These are phyloP conservation scores for Trematomus bernacchii DNA, from an alignment of 2,797 vertebrate species.

Conservation along the genomic window DNA sequence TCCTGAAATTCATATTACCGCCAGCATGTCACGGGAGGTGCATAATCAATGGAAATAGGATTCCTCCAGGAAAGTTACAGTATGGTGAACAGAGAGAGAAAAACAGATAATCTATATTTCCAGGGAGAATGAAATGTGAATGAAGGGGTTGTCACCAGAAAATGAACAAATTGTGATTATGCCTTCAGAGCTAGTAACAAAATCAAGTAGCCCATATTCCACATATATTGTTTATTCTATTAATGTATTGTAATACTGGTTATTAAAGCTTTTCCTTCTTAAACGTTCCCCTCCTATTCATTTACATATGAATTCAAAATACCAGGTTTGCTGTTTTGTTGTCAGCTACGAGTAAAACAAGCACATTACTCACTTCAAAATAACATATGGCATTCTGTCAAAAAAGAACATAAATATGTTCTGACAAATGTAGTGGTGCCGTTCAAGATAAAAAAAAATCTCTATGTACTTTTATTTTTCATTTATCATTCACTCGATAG, in stretches of 20 bases:
- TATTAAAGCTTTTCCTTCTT: slow-evolving; percentile 9
- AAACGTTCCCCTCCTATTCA: neutral
- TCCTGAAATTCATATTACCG: slow-evolving; percentile 55
- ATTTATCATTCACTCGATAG: neutral
- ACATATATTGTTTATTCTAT: too few species aligned
- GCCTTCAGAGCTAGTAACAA: neutral
- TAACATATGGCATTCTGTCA: neutral
- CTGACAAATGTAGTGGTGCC: slow-evolving; percentile 1
- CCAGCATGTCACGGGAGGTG: slow-evolving; percentile 24
- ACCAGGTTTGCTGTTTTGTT: neutral
- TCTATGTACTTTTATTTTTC: neutral
- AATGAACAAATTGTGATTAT: neutral
- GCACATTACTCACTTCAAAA: slow-evolving; percentile 19
- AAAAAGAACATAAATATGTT: slow-evolving; percentile 8
- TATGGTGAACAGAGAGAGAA: slow-evolving; percentile 19
- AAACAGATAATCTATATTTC: slow-evolving; percentile 48
- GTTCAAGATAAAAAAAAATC: neutral
- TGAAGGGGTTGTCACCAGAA: slow-evolving; percentile 17
- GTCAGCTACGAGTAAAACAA: neutral
- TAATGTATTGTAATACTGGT: neutral
- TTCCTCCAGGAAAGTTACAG: slow-evolving; percentile 31
- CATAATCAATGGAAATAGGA: slow-evolving; percentile 63
- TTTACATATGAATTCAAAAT: too few species aligned
- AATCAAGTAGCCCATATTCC: neutral
- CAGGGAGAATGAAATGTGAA: slow-evolving; percentile 32